Conservation (phyloP, 2,113 vertebrate genomes). For the Rissa tridactyla region DNA sequence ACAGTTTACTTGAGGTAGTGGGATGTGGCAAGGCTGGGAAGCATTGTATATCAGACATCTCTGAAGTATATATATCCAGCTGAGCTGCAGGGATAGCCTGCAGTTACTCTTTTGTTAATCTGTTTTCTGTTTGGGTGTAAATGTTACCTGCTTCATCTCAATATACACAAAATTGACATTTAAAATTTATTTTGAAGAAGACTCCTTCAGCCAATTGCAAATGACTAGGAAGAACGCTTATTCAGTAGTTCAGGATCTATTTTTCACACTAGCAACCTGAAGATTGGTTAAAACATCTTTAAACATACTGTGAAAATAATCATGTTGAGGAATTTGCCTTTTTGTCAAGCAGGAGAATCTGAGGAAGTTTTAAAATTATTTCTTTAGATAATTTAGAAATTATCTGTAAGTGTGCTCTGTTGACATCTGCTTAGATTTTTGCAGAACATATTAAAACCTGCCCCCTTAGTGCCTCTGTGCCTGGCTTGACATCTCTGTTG, state of each 20-base stretch:
- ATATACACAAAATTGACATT: not conserved
- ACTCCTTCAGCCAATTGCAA: not conserved
- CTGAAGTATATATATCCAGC: not conserved
- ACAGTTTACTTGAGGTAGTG: not conserved
- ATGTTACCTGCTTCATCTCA: not conserved
- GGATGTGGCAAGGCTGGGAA: not conserved
- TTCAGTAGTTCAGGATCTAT: conserved; percentile 8
- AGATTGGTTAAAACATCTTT: not conserved
- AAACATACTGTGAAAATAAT: not conserved
- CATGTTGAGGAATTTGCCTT: not conserved
- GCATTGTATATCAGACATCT: not conserved
- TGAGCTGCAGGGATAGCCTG: not conserved
- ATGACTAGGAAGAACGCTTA: not conserved
- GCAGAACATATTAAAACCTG: not conserved
- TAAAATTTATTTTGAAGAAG: conserved; percentile 9
- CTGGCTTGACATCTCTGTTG: not conserved
- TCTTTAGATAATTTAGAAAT: not conserved
- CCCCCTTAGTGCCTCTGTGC: not conserved
- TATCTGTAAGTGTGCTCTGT: not conserved
- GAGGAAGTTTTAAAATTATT: not conserved
- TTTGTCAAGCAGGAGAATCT: not conserved
- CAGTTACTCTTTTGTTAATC: not conserved
- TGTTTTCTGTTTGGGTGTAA: not conserved
- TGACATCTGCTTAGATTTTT: not conserved
- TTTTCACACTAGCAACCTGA: not conserved